Conservation (phyloP, 2,113 vertebrate genomes). For the Cichladusa arquata region DNA sequence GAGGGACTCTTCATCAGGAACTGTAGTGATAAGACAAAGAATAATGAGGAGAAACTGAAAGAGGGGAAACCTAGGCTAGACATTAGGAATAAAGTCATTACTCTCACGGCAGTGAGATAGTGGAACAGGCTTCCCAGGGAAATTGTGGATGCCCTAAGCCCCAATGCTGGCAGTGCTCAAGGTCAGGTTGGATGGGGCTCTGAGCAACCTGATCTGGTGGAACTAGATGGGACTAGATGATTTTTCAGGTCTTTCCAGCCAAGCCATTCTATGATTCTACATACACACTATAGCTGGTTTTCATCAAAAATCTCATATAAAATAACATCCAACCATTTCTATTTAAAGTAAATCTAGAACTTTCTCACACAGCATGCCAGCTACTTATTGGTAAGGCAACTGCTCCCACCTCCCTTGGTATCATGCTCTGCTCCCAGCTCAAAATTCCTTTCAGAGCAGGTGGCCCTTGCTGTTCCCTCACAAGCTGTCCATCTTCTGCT, state of each 20-base stretch:
- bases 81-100: not conserved
- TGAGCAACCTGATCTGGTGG: not conserved
- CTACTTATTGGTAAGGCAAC: not conserved
- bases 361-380: not conserved
- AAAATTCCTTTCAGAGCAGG: fast-evolving
- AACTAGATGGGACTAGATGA: not conserved
- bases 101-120: not conserved
- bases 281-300: not conserved
- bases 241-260: not conserved
- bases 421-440: fast-evolving
- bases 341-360: not conserved
- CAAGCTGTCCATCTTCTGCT: fast-evolving
- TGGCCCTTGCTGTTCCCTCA: not conserved
- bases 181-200: not conserved
- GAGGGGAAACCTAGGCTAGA: not conserved
- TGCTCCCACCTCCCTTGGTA: not conserved
- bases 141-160: not conserved
- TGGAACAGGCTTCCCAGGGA: not conserved
- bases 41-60: not conserved
- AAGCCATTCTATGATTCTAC: not conserved
- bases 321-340: not conserved
- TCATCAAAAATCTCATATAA: not conserved
- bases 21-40: not conserved
- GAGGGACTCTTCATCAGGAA: not conserved
- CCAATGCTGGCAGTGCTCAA: not conserved